Conservation (phyloP, 2,113 vertebrate genomes). For the Pseudorasbora parva region DNA sequence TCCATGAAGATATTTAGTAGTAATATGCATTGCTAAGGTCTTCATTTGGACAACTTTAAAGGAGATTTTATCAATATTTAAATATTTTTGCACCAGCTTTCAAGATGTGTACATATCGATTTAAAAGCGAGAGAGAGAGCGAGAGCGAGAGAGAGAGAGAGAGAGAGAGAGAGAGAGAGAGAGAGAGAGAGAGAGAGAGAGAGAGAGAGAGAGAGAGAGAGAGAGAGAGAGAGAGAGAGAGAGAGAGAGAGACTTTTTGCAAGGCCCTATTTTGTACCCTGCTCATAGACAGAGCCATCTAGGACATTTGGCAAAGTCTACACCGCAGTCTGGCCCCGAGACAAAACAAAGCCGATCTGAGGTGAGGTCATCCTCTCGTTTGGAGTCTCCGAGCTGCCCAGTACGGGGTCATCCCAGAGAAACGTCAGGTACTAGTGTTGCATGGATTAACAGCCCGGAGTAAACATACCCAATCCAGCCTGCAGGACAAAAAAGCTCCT, state of each 20-base stretch:
- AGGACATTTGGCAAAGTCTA: neutral
- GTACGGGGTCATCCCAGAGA: slow-evolving; percentile 38
- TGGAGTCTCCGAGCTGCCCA: neutral
- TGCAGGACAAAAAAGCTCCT: slow-evolving; percentile 34
- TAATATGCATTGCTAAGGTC: too few relatives aligned
- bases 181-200: too few relatives aligned
- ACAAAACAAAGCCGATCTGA: neutral
- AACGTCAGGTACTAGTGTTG: slow-evolving; percentile 70
- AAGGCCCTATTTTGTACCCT: neutral
- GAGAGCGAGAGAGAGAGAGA: too few relatives aligned
- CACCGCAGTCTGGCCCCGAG: neutral
- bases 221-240: neutral
- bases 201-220: neutral
- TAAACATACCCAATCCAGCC: slow-evolving; percentile 66
- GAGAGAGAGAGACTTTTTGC: neutral
- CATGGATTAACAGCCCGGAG: slow-evolving; percentile 66
- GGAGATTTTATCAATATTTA: too few relatives aligned
- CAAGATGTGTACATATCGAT: too few relatives aligned
- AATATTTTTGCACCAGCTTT: too few relatives aligned
- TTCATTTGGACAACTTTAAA: too few relatives aligned
- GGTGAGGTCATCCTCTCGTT: slow-evolving; percentile 30
- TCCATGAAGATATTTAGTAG: too few relatives aligned
- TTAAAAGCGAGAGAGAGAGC: too few relatives aligned
- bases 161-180: too few relatives aligned
- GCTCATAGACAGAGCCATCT: neutral